Conservation (phyloP, 2,113 vertebrate species). For the Pan troglodytes region NHGRI_mPanTro3-v2.1_pri NC_072401.2:156751501-156752000, state of each 20-base stretch:
- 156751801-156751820: not conserved
- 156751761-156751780: not conserved
- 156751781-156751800: not conserved
- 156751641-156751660: not conserved
- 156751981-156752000: not conserved
- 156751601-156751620: not conserved
- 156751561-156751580: not conserved
- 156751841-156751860: not conserved
- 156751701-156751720: not conserved
- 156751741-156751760: not conserved
- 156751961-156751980: not conserved
- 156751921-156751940: not conserved
- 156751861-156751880: not conserved
- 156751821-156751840: not conserved
- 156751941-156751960: constrained; percentile 18
- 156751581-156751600: not conserved
- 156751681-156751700: not conserved
- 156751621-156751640: not conserved
- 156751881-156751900: not conserved
- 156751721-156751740: not conserved
- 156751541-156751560: not conserved
- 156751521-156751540: not conserved
- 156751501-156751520: not conserved
- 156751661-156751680: not conserved
- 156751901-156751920: not conserved